A percentile compares a stretch with the other conserved stretches of the same genome.
Conservation (phyloP, 2,797 vertebrate species). For the Nyctalus aviator region DNA sequence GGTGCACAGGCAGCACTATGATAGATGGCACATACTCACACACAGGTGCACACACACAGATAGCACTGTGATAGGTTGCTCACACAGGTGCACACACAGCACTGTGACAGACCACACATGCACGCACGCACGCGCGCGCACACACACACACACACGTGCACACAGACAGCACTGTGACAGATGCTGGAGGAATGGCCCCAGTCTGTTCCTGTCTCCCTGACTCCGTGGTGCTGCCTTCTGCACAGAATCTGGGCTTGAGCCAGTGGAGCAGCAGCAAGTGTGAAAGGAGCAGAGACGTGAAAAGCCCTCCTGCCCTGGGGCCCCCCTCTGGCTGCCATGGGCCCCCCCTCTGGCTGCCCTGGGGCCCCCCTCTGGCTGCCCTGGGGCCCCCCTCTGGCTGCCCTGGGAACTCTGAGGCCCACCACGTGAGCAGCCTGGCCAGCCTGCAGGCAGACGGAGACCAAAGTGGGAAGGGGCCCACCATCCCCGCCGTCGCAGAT, state of each 20-base stretch:
- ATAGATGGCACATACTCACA: too few relatives aligned
- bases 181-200: neutral
- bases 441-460: neutral
- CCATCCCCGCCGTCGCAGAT: too few relatives aligned
- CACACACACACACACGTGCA: too few relatives aligned
- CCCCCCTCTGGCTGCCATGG: neutral
- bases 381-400: neutral
- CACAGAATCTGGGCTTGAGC: neutral
- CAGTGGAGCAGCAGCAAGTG: neutral
- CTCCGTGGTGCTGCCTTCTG: neutral
- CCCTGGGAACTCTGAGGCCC: neutral
- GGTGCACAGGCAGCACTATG: fast-evolving
- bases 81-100: too few relatives aligned
- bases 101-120: too few relatives aligned
- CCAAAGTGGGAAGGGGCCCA: neutral
- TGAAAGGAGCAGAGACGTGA: neutral
- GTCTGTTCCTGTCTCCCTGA: neutral
- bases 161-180: neutral
- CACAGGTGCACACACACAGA: too few relatives aligned
- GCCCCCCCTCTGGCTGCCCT: neutral
- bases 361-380: neutral
- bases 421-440: neutral
- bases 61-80: too few relatives aligned
- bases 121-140: too few relatives aligned
- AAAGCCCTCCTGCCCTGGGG: neutral